Percentiles rank a stretch among this genome's conserved stretches.
phyloP scores from a whole-genome alignment of 2,888 invertebrate genomes.

The Yponomeuta cagnagella region DNA sequence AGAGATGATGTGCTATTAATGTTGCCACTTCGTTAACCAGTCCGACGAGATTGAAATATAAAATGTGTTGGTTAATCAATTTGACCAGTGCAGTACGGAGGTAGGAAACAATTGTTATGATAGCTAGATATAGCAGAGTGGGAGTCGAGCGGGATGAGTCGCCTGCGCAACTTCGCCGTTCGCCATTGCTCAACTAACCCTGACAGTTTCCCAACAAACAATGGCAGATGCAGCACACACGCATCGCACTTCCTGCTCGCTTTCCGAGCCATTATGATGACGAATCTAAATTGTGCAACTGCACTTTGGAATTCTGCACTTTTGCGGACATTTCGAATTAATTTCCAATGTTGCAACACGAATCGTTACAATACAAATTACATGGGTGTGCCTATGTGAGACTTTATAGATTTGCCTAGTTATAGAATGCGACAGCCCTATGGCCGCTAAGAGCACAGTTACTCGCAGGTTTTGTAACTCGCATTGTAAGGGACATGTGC shows the following conservation, averaged over 20 bases:
- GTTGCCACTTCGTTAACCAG: not conserved
- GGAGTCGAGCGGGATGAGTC: conserved; percentile 57
- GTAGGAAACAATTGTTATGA: not conserved
- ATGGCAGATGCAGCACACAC: conserved; percentile 72
- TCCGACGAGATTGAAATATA: conserved; percentile 2
- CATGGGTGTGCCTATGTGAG: not conserved
- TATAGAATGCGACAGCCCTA: conserved; percentile 32
- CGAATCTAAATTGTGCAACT: conserved; percentile 57
- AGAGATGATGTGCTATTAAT: conserved; percentile 9
- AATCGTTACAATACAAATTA: not conserved
- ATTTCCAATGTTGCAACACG: conserved; percentile 16
- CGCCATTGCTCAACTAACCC: conserved; percentile 69
- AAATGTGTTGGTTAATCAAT: not conserved
- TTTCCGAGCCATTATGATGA: conserved; percentile 42
- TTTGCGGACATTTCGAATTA: conserved; percentile 11
- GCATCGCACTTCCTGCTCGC: conserved; percentile 71
- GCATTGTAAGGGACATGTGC: conserved; percentile 66
- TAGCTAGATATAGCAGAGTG: not conserved
- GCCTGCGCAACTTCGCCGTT: conserved; percentile 49
- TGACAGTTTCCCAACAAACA: conserved; percentile 71
- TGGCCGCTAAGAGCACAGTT: conserved; percentile 40
- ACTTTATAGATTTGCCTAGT: conserved; percentile 25
- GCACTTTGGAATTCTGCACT: conserved; percentile 40
- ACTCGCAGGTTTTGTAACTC: conserved; percentile 72
- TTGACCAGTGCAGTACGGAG: not conserved